phyloP scores from a whole-genome alignment of 2,888 invertebrate species.

The Drosophila mimetica region DNA sequence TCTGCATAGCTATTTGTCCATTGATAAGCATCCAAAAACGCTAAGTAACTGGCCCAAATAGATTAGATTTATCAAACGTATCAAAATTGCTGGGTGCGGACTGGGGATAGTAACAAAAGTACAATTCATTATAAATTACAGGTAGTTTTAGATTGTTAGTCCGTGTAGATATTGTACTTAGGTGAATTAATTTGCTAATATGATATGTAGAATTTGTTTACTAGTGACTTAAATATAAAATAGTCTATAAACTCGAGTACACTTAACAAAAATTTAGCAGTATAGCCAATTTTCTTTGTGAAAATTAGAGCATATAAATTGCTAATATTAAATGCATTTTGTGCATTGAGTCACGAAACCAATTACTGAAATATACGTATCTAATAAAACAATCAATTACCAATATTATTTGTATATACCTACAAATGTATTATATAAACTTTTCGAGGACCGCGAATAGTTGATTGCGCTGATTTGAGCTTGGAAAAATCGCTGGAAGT shows the following conservation, averaged over 20 bases:
- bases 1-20: constrained; percentile 1
- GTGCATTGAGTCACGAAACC: constrained; percentile 19
- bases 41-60: constrained; percentile 20
- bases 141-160: too few species aligned
- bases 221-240: too few species aligned
- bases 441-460: constrained; percentile 3
- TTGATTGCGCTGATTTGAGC: constrained; percentile 9
- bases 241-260: too few species aligned
- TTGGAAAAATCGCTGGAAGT: constrained; percentile 49
- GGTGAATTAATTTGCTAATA: too few species aligned
- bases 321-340: constrained; percentile 6
- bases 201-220: too few species aligned
- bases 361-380: constrained; percentile 8
- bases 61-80: constrained; percentile 13
- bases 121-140: not conserved
- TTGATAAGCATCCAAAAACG: constrained; percentile 21
- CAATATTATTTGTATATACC: not conserved
- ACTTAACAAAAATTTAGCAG: too few species aligned
- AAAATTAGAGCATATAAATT: not conserved
- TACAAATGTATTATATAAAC: not conserved
- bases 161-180: too few species aligned
- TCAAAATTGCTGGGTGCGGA: too few species aligned
- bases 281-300: not conserved
- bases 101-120: not conserved
- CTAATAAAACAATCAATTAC: constrained; percentile 1